Conservation (phyloP, 2,888 invertebrate genomes). For the Sminthurinus aureus region DNA sequence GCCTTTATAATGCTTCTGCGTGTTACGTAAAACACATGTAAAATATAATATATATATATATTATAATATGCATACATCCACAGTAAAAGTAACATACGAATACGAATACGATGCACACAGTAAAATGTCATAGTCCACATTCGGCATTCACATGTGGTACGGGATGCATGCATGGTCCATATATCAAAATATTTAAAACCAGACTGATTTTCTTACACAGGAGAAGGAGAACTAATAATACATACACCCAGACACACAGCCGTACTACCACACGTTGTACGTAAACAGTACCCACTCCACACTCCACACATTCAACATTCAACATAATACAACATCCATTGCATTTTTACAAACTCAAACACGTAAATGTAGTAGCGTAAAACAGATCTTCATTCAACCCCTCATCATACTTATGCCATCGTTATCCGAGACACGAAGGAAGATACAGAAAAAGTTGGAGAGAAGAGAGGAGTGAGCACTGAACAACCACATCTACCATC, state of each 20-base stretch:
- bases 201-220: neutral
- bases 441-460: neutral
- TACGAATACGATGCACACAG: neutral
- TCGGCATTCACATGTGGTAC: neutral
- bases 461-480: neutral
- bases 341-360: neutral
- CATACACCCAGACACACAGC: too few relatives aligned
- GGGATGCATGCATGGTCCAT: too few relatives aligned
- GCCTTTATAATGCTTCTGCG: neutral
- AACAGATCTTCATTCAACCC: conserved; percentile 18
- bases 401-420: neutral
- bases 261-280: too few relatives aligned
- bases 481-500: too few relatives aligned
- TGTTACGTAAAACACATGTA: neutral
- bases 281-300: neutral
- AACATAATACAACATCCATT: neutral
- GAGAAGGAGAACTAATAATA: too few relatives aligned
- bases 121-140: neutral
- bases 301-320: neutral
- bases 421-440: conserved; percentile 2
- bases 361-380: neutral
- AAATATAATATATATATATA: too few relatives aligned
- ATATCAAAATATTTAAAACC: too few relatives aligned
- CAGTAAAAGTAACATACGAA: neutral
- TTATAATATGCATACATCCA: neutral